Evolutionary conservation across 2,888 invertebrate species (phyloP).

Genomic region (Andrena flavipes): DNA sequence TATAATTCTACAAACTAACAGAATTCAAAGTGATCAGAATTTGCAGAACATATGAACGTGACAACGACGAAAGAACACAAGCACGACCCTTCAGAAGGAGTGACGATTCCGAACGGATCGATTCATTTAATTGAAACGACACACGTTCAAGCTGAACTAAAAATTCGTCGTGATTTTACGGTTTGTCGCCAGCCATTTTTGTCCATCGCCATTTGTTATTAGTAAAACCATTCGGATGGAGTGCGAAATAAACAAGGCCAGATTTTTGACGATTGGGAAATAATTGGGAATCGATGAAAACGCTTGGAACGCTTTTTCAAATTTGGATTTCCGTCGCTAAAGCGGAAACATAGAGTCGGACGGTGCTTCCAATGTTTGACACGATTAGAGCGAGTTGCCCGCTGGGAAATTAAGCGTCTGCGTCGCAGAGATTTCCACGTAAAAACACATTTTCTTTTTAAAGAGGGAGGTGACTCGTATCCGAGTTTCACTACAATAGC

Average conservation of each 20-base stretch:
- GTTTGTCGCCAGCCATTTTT: slow-evolving; percentile 17
- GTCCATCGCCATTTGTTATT: slow-evolving; percentile 18
- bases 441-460: slow-evolving; percentile 31
- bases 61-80: not conserved
- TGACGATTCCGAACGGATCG: slow-evolving; percentile 14
- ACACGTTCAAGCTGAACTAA: slow-evolving; percentile 9
- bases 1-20: no score
- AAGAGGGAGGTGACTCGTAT: not conserved
- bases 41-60: not conserved
- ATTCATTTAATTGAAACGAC: slow-evolving; percentile 13
- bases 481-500: not conserved
- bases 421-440: slow-evolving; percentile 26
- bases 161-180: not conserved
- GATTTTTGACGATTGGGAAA: slow-evolving; percentile 1
- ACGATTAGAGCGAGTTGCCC: slow-evolving; percentile 53
- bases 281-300: slow-evolving; percentile 10
- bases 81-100: not conserved
- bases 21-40: no score
- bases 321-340: slow-evolving; percentile 6
- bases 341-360: not conserved
- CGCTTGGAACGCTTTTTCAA: slow-evolving; percentile 8
- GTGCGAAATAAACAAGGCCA: slow-evolving; percentile 12
- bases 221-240: slow-evolving; percentile 7
- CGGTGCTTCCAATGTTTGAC: slow-evolving; percentile 41
- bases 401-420: slow-evolving; percentile 54